These are phyloP conservation scores for Stomatorhinus walkeri DNA, from an alignment of 2,797 vertebrate genomes.

Conservation along the genomic window DNA sequence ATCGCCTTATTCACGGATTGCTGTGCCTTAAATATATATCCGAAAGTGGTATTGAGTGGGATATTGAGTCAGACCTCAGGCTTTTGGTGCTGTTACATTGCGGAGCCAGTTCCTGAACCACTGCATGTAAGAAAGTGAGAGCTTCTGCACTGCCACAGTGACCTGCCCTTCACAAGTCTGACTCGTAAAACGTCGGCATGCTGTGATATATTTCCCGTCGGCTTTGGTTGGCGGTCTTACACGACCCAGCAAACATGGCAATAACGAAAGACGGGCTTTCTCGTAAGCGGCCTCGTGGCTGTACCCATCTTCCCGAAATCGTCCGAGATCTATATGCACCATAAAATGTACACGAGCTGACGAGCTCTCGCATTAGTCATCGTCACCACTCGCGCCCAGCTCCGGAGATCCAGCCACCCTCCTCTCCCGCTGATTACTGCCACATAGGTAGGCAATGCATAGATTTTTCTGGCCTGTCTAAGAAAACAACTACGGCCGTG, in stretches of 20 bases:
- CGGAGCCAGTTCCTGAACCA: neutral
- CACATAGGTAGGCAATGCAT: neutral
- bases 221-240: conserved; percentile 14
- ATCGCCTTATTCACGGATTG: neutral
- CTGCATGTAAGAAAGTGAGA: neutral
- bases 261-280: conserved; percentile 12
- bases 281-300: neutral
- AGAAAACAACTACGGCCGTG: neutral
- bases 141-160: neutral
- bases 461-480: neutral
- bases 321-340: conserved; percentile 16
- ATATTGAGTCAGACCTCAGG: neutral
- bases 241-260: conserved; percentile 17
- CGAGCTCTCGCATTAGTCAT: neutral
- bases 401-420: neutral
- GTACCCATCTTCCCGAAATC: conserved; percentile 8
- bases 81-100: neutral
- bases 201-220: conserved; percentile 14
- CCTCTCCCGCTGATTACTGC: neutral
- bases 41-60: neutral
- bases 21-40: neutral
- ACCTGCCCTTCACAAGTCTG: neutral
- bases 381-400: neutral
- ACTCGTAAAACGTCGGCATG: neutral
- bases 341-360: neutral